Evolutionary conservation across 2,888 invertebrate genomes (phyloP).

Genomic region (Hemistola chrysoprasaria): DNA sequence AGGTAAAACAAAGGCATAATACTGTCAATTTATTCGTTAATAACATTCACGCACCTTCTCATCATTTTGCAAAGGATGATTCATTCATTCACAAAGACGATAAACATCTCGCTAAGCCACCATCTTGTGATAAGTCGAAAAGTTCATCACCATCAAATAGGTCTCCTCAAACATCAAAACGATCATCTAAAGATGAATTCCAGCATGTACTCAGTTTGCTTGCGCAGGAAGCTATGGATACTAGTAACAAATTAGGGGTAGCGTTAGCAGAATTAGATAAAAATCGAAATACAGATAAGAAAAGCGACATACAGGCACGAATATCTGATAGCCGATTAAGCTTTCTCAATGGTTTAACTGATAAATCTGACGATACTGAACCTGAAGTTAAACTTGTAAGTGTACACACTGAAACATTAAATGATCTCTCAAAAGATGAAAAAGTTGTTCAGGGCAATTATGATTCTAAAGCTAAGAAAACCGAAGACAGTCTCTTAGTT

Average conservation of each 20-base stretch:
- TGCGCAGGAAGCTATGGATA: constrained; percentile 89
- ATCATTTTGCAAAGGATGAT: constrained; percentile 78
- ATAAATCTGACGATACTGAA: constrained; percentile 47
- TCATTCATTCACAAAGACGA: constrained; percentile 77
- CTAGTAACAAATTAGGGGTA: constrained; percentile 86
- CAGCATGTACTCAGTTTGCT: constrained; percentile 88
- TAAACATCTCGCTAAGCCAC: constrained; percentile 72
- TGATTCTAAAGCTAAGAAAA: constrained; percentile 64
- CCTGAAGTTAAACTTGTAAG: constrained; percentile 53
- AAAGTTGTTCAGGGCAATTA: constrained; percentile 36
- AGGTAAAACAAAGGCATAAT: constrained; percentile 79
- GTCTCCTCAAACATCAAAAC: constrained; percentile 76
- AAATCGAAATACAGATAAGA: constrained; percentile 68
- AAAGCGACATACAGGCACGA: constrained; percentile 69
- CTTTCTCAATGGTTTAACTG: constrained; percentile 74
- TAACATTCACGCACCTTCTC: constrained; percentile 68
- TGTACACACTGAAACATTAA: constrained; percentile 45
- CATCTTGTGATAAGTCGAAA: constrained; percentile 78
- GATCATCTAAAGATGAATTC: constrained; percentile 78
- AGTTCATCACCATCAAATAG: constrained; percentile 82
- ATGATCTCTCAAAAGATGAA: constrained; percentile 12
- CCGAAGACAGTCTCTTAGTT: constrained; percentile 75
- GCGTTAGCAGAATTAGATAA: constrained; percentile 84
- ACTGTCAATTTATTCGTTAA: constrained; percentile 76
- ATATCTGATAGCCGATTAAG: constrained; percentile 74